phyloP scores from a whole-genome alignment of 1,140 invertebrate genomes.

The Druon quercuslanigerum region DNA sequence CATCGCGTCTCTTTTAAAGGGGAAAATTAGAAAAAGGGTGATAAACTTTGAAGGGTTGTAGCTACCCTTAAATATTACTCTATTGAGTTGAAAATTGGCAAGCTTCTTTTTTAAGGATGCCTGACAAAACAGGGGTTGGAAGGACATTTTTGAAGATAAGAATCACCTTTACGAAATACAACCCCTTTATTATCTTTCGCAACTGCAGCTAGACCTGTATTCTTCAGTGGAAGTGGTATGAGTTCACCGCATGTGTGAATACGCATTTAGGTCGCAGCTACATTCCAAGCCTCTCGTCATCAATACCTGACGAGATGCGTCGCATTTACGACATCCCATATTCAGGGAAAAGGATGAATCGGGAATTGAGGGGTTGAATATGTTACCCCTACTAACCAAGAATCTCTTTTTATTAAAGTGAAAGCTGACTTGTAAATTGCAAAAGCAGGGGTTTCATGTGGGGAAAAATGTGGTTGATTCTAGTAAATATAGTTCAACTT shows the following conservation, averaged over 20 bases:
- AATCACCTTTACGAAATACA: conserved; percentile 22
- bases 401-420: conserved; percentile 7
- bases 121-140: too few relatives aligned
- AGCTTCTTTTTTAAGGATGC: too few relatives aligned
- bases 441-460: too few relatives aligned
- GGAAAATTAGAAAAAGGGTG: too few relatives aligned
- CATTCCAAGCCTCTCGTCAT: conserved; percentile 10
- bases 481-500: neutral
- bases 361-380: conserved; percentile 13
- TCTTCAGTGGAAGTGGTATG: neutral
- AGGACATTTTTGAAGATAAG: neutral
- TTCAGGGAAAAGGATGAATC: conserved; percentile 12
- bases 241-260: conserved; percentile 23
- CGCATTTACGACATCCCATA: conserved; percentile 9
- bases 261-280: conserved; percentile 20
- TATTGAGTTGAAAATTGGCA: too few relatives aligned
- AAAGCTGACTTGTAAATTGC: neutral
- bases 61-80: too few relatives aligned
- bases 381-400: neutral
- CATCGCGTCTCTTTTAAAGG: too few relatives aligned
- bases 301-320: conserved; percentile 17
- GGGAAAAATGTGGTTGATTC: neutral
- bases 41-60: too few relatives aligned
- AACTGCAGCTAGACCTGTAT: neutral
- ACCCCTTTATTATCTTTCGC: neutral